These are phyloP conservation scores for Carassius gibelio DNA, from an alignment of 2,113 vertebrate species.

Conservation along the genomic window DNA sequence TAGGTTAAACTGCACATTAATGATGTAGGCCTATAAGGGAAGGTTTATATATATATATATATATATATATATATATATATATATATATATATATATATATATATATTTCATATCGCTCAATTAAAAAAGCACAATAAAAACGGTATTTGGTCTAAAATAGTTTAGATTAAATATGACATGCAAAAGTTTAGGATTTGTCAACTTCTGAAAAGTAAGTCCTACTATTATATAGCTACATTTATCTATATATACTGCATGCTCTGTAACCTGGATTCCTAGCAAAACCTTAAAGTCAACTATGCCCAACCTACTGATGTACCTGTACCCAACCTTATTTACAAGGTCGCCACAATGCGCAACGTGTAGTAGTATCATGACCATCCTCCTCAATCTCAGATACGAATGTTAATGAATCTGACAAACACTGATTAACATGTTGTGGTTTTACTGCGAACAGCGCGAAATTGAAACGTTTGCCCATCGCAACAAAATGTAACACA, in stretches of 20 bases:
- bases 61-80: too few species aligned
- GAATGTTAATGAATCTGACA: not conserved
- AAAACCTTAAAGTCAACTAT: slow-evolving; percentile 52
- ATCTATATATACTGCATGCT: slow-evolving; percentile 57
- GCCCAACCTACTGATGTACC: not conserved
- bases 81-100: too few species aligned
- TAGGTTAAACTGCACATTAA: not conserved
- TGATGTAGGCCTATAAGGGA: too few species aligned
- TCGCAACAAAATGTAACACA: slow-evolving; percentile 53
- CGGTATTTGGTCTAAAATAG: not conserved
- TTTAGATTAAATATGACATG: not conserved
- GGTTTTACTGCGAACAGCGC: not conserved
- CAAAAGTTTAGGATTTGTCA: not conserved
- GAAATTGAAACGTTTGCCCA: slow-evolving; percentile 56
- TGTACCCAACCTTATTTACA: slow-evolving; percentile 20
- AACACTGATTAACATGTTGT: not conserved
- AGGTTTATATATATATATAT: too few species aligned
- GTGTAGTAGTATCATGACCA: not conserved
- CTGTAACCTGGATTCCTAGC: slow-evolving; percentile 74
- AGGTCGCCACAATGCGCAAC: slow-evolving; percentile 21
- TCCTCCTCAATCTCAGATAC: not conserved
- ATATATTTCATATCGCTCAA: not conserved
- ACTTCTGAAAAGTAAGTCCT: not conserved
- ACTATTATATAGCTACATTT: not conserved
- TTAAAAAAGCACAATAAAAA: not conserved